Evolutionary conservation across 1,140 invertebrate genomes (phyloP), one percentile per base, ranked within the genome.

Genomic region (Hestina assimilis): DNA sequence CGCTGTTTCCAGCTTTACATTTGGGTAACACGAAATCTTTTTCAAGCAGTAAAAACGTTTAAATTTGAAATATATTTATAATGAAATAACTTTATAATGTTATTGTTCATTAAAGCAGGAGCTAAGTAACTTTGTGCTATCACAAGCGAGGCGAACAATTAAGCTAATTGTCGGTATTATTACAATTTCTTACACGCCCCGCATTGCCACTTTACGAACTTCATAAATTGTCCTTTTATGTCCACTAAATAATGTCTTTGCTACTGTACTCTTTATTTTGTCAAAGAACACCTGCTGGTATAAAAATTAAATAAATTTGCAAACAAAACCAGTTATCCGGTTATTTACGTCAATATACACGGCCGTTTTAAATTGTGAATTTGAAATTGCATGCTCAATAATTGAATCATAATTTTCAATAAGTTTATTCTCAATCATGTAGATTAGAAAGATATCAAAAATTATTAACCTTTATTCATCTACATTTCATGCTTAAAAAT

Each of bases 81-180:
- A n/a, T n/a, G n/a, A n/a, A n/a, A n/a, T n/a, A n/a, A n/a, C n/a
- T n/a, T n/a, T n/a, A n/a, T n/a, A n/a, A n/a, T n/a, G n/a, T n/a
- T n/a, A n/a, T n/a, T n/a, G n/a, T n/a, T n/a, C 14, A 20, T 56
- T 47, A 26, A 56, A 20, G 15, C 7, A 31, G 35, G 33, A 47
- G 48, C 45, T 42, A 57, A 62, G 53, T 41, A 69, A 68, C 50
- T 62, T 66, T 40, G 58, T 26, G 24, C 47, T 66, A 69, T 72
- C 66, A 72, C 53, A 46, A 57, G 45, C 45, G 54, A 59, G 62
- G 46, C 54, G 51, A 11, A 45, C 63, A 55, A 69, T 72, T 69
- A 66, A 55, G 31, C 56, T 70, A 66, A 70, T 70, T 70, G 41
- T 38, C 33, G 38, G 38, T 29, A 66, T 70, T 64, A 61, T 51